These are phyloP conservation scores for Urocolius indicus DNA, from an alignment of 2,113 vertebrate genomes.

Conservation along the genomic window DNA sequence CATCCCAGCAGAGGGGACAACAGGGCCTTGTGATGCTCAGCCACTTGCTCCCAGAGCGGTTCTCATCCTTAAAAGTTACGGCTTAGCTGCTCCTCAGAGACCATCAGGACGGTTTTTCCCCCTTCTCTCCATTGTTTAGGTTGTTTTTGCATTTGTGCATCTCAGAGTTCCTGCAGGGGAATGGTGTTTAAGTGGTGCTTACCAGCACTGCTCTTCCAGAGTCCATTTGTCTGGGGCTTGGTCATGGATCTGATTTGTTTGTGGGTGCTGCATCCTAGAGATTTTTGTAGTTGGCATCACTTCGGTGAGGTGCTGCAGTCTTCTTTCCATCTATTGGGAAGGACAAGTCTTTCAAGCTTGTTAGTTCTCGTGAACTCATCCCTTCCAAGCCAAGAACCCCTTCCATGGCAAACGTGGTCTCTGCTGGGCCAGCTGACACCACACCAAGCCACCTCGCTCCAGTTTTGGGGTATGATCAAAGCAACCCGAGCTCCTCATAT, in stretches of 20 bases:
- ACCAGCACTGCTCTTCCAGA: not conserved
- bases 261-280: not conserved
- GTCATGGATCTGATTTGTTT: not conserved
- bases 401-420: not conserved
- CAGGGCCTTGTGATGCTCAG: fast-evolving
- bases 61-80: not conserved
- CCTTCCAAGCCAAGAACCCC: not conserved
- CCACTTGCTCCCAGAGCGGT: not conserved
- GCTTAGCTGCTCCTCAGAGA: not conserved
- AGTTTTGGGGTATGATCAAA: not conserved
- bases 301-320: fast-evolving
- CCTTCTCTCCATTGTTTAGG: fast-evolving
- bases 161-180: not conserved
- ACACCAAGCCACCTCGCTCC: not conserved
- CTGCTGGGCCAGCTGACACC: not conserved
- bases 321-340: not conserved
- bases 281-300: not conserved
- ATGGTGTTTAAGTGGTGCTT: not conserved
- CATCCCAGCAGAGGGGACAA: not conserved
- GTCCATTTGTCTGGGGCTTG: too few species aligned
- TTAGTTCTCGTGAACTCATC: not conserved
- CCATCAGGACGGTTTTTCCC: not conserved
- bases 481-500: not conserved
- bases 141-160: not conserved
- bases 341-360: not conserved